phyloP scores from a whole-genome alignment of 1,140 invertebrate genomes.

The Homarus americanus region DNA sequence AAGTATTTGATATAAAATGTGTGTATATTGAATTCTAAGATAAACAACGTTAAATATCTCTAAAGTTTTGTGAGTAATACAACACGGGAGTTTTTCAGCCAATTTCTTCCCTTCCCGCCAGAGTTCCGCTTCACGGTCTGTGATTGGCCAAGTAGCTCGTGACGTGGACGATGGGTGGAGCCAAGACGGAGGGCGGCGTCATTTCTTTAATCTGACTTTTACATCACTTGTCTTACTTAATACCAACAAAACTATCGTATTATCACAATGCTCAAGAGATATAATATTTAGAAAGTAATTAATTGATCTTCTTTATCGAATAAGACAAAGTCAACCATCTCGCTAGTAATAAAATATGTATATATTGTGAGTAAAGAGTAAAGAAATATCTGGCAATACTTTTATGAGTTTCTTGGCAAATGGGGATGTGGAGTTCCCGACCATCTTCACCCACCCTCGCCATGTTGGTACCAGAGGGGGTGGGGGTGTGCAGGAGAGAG shows the following conservation, averaged over 20 bases:
- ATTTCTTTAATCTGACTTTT: background rate
- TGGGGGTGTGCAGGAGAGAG: background rate
- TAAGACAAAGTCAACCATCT: no score
- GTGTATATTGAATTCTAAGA: no score
- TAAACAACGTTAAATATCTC: no score
- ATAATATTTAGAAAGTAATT: no score
- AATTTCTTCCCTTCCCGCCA: conserved; percentile 16
- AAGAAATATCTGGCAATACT: conserved; percentile 20
- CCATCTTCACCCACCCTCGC: conserved; percentile 17
- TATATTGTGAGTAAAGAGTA: background rate
- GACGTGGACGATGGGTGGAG: conserved; percentile 49
- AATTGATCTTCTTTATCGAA: no score
- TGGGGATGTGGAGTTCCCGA: background rate
- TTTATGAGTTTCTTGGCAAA: conserved; percentile 44
- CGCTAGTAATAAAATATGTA: no score
- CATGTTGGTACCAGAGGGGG: conserved; percentile 2
- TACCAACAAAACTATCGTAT: no score
- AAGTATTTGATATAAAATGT: no score
- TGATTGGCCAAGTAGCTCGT: conserved; percentile 52
- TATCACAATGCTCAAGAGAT: no score
- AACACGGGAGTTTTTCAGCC: background rate
- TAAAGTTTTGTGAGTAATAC: no score
- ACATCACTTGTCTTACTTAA: background rate
- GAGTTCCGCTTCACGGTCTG: conserved; percentile 31
- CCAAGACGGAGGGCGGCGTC: conserved; percentile 19